Evolutionary conservation across 2,888 invertebrate genomes (phyloP), one percentile per base, ranked within the genome.

Genomic region (Lottia scabra): DNA sequence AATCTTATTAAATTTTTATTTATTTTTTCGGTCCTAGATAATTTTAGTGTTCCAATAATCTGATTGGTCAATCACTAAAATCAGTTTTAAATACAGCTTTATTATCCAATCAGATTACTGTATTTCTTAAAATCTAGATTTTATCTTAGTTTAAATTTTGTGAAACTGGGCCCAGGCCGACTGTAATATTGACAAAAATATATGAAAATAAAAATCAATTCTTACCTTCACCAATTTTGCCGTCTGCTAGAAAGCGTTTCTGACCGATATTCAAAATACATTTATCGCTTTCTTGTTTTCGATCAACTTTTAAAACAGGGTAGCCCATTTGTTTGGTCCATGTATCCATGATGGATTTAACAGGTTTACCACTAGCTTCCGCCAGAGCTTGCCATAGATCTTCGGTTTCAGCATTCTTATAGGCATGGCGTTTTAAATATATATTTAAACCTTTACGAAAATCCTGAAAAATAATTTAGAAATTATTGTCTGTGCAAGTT

Each of bases 251-350:
- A 89, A 97, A 97, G 89, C 96, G 95, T 81, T 93, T 93, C 87
- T 97, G 97, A 0, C 92, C 92, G 63, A 97, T 90, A 4, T 92
- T 92, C 16, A 98, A 87, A 10, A 94, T 89, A 19, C 95, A 91
- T 76, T 93, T 92, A 27, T 80, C 73, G 5, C 87, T 89, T n/a
- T 88, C 85, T 68, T 85, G 84, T 63, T 75, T 78, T 67, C 85
- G 80, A 23, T 75, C 71, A 30, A 89, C 89, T 83, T 87, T 92
- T 15, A 96, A 93, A 70, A 98, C 93, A 0, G 98, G 98, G 88
- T 96, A 98, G 62, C 99, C 98, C 93, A 95, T 95, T 87, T 96
- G 95, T 87, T 95, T 95, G 0, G 98, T 98, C 99, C 99, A 99
- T 23, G 96, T 95, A 12, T 95, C 94, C 98, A 99, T 99, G 10